Percentiles rank a stretch among this genome's conserved stretches.
These are phyloP conservation scores for Cyrtonyx montezumae DNA, from an alignment of 2,113 vertebrate genomes.

Conservation along the genomic window DNA sequence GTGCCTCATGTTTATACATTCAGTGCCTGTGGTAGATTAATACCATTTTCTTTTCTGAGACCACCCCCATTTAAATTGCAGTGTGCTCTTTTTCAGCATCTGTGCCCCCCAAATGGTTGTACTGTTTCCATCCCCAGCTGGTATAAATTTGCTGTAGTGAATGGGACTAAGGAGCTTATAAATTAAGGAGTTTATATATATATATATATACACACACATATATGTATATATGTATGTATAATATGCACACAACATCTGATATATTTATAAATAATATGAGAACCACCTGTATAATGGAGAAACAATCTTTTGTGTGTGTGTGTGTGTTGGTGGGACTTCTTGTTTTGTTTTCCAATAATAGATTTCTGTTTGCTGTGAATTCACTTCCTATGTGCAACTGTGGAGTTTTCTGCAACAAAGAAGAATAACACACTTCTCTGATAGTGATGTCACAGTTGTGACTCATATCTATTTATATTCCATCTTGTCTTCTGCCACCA, in stretches of 20 bases:
- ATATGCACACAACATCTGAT: not conserved
- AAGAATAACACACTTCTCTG: rapidly evolving
- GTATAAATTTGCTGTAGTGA: not conserved
- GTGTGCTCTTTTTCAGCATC: not conserved
- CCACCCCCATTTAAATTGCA: not conserved
- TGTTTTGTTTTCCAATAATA: not conserved
- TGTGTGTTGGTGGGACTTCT: not conserved
- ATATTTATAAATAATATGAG: not conserved
- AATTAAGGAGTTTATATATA: not conserved
- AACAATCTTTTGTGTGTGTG: not conserved
- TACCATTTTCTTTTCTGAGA: not conserved
- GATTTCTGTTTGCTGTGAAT: not conserved
- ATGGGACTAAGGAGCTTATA: not conserved
- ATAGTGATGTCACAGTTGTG: not conserved
- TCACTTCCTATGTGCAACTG: not conserved
- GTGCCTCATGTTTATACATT: conserved; percentile 5
- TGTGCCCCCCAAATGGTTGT: not conserved
- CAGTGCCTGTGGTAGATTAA: not conserved
- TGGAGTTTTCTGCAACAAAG: not conserved
- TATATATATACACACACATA: not conserved
- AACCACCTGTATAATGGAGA: not conserved
- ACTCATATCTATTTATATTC: conserved; percentile 32
- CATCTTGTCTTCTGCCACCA: not conserved
- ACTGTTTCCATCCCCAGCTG: not conserved
- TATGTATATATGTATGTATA: not conserved